Evolutionary conservation across 2,113 vertebrate genomes (phyloP), one percentile per base, ranked within the genome.

Genomic region (Motacilla tschutschensis): DNA sequence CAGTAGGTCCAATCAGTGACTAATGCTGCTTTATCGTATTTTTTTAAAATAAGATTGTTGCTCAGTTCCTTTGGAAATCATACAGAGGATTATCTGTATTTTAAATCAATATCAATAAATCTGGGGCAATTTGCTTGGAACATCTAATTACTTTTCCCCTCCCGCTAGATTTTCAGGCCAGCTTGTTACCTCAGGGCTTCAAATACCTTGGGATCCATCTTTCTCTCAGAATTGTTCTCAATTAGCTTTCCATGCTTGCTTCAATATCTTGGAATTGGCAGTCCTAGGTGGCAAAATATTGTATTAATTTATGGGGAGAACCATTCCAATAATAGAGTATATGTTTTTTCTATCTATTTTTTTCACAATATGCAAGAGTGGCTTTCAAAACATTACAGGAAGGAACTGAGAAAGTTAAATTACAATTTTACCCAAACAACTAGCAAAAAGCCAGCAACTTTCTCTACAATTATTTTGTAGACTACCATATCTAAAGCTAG

Each of bases 41-140:
- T 57, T 53, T 69, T 60, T 55, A 2, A 6, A 4, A 73, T 48
- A 57, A 77, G 22, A 12, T 33, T 46, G 47, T 82, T 84, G 11
- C 29, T 88, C 43, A 59, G 54, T 79, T 94, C 60, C 60, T 85
- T 77, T 90, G 81, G 86, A 94, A 90, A 85, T 90, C 53, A 90
- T 90, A 63, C 33, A 71, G 60, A 90, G 26, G 64, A 85, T 88
- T 93, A 77, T 90, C 90, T 87, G 44, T 86, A 88, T 93, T 93
- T 94, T 57, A 93, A 94, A 92, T 91, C 86, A 92, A 90, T 90
- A 93, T 79, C 92, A 93, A 57, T 92, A 93, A 93, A 57, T 94
- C 86, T 87, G 69, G 69, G 90, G 84, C 72, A 92, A 94, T 92
- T 94, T 92, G 26, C 86, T 92, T 91, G 90, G 81, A 94, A 92